Evolutionary conservation across 2,113 vertebrate species (phyloP).

Genomic region (Vulpes vulpes): DNA sequence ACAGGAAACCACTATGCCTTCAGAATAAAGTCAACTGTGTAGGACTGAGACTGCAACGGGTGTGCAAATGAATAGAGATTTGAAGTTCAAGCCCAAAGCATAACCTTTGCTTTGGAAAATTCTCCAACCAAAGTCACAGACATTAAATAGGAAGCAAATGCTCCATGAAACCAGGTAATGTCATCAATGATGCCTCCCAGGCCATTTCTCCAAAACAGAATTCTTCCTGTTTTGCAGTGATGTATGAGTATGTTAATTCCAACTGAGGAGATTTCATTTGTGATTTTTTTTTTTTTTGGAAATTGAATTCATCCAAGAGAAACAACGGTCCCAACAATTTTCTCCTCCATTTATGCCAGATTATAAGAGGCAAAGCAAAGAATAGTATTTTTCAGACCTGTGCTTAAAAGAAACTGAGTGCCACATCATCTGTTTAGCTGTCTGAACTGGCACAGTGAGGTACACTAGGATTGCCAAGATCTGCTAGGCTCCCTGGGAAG

Average conservation of each 20-base stretch:
- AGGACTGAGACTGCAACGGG: background rate
- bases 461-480: background rate
- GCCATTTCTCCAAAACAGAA: conserved; percentile 49
- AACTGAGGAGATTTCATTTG: conserved; percentile 27
- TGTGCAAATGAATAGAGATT: conserved; percentile 21
- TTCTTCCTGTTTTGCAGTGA: conserved; percentile 28
- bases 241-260: conserved; percentile 15
- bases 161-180: conserved; percentile 18
- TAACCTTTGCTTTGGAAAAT: conserved; percentile 54
- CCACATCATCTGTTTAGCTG: background rate
- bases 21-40: conserved; percentile 28
- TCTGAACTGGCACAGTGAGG: background rate
- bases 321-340: conserved; percentile 26
- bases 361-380: conserved; percentile 48
- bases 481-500: conserved; percentile 20
- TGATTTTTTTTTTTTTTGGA: conserved; percentile 39
- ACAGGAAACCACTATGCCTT: conserved; percentile 8
- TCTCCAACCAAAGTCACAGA: conserved; percentile 37
- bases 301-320: conserved; percentile 54
- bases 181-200: background rate
- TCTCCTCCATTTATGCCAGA: conserved; percentile 42
- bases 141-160: conserved; percentile 51
- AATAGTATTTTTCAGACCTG: conserved; percentile 41
- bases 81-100: conserved; percentile 37
- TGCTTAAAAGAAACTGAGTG: conserved; percentile 38